Base-by-base conservation (phyloP, 2,113 vertebrate species). In the Cynoglossus semilaevis region DNA sequence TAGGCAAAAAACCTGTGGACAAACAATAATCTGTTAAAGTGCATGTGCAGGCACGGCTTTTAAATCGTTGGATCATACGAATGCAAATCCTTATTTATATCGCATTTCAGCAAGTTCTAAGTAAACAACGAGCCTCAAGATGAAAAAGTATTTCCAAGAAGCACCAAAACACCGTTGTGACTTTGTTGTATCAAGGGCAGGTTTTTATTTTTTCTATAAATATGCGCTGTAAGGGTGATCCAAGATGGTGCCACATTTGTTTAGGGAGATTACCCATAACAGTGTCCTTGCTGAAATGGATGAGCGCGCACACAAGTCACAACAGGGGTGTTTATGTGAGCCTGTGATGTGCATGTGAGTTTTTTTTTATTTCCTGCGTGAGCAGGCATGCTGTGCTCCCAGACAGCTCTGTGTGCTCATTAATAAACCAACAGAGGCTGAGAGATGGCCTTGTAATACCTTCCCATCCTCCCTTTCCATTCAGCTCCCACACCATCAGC, bases 381-480 rank as follows among this genome's bases (percentile, higher is more conserved):
- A 84, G 79, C 76, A 78, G 77, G 72, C 86, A 40, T 71, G 70
- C 86, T 82, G 83, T 11, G 74, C 83, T 83, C 72, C 60, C 78
- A 83, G 80, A 85, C 82, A 86, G 83, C 82, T 76, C 80, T 74
- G 72, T 72, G 80, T 52, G 63, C 87, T 88, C 85, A 88, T 88
- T 87, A 88, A 87, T 87, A 87, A 88, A 85, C 83, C 82, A 88
- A 75, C 76, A 78, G 78, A 77, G 80, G 72, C 76, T 80, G 77
- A 81, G 83, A 76, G 83, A 85, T 77, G 87, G 87, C 87, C 87
- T 88, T 88, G 85, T 76, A 81, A 72, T 81, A 75, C 85, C 78
- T 84, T 77, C 80, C 77, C 73, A 65, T 81, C 72, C 76, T 81
- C 79, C 75, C 62, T 53, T 77, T 72, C 58, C 50, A 34, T 67